Conservation (phyloP, 2,113 vertebrate genomes). For the Copsychus sechellarum region DNA sequence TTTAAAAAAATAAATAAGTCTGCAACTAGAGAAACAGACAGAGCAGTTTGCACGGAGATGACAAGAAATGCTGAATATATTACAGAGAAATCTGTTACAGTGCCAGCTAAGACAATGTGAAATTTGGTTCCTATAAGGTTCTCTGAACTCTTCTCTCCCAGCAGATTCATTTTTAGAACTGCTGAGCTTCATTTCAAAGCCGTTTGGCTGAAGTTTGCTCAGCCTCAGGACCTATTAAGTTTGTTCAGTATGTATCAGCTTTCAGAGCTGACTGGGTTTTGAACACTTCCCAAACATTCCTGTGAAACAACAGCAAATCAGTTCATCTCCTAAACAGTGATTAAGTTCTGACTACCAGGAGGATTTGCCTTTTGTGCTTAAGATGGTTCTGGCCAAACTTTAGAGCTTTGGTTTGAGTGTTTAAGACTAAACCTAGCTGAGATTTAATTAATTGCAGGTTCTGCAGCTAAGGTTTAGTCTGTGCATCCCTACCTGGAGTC, state of each 20-base stretch:
- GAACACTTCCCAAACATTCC: background rate
- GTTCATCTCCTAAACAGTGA: background rate
- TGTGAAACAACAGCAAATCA: slow-evolving; percentile 15
- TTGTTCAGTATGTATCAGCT: slow-evolving; percentile 25
- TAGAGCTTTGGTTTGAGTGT: background rate
- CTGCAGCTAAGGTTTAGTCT: background rate
- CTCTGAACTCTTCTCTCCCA: slow-evolving; percentile 57
- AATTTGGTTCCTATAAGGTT: slow-evolving; percentile 52
- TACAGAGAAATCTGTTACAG: slow-evolving; percentile 56
- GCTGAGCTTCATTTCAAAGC: slow-evolving; percentile 44
- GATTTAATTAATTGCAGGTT: background rate
- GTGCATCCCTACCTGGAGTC: background rate
- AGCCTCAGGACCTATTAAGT: slow-evolving; percentile 28
- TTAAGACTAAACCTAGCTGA: background rate
- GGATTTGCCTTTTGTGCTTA: background rate
- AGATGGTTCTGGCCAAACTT: background rate
- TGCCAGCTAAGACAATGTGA: slow-evolving; percentile 65
- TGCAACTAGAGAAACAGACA: slow-evolving; percentile 23
- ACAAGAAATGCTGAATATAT: slow-evolving; percentile 52
- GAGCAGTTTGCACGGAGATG: slow-evolving; percentile 25
- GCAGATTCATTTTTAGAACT: slow-evolving; percentile 51
- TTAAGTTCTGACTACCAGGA: background rate
- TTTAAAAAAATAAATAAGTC: slow-evolving; percentile 44
- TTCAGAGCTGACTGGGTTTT: slow-evolving; percentile 24
- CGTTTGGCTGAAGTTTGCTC: slow-evolving; percentile 10